These are phyloP conservation scores for Drosophila dunni DNA, from an alignment of 1,140 invertebrate species.

Conservation along the genomic window DNA sequence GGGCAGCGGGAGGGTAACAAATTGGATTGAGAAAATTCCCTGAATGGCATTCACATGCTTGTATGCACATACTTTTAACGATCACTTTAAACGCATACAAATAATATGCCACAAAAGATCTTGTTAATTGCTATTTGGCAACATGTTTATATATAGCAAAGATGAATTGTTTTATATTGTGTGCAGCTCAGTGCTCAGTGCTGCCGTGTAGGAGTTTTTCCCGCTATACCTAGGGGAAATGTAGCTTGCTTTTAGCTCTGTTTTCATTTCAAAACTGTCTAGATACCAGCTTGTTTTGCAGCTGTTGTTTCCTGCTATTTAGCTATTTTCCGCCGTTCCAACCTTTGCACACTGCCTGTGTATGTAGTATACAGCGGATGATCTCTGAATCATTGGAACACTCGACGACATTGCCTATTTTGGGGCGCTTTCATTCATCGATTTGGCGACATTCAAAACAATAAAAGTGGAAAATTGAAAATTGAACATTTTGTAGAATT, in stretches of 20 bases:
- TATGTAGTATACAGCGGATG: constrained; percentile 8
- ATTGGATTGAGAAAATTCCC: constrained; percentile 51
- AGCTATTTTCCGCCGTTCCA: no score
- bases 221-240: no score
- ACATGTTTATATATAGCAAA: constrained; percentile 8
- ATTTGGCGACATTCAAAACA: constrained; percentile 5
- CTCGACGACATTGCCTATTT: constrained; percentile 50
- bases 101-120: constrained; percentile 50
- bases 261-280: no score
- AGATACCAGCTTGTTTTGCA: no score
- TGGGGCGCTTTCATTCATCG: constrained; percentile 48
- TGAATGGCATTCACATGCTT: constrained; percentile 37
- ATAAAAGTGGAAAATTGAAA: constrained; percentile 34
- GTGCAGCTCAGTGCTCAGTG: no score
- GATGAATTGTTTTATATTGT: constrained; percentile 1
- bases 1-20: constrained; percentile 1
- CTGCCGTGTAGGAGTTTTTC: no score
- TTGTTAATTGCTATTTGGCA: constrained; percentile 63
- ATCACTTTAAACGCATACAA: constrained; percentile 57
- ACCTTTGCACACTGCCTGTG: neutral
- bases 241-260: no score
- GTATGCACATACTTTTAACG: constrained; percentile 31
- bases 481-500: constrained; percentile 50
- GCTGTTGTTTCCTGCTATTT: no score
- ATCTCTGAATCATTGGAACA: constrained; percentile 61